A percentile compares a stretch with the other conserved stretches of the same genome.
Evolutionary conservation across 1,140 invertebrate genomes (phyloP).

Genomic region (Drosophila funebris): DNA sequence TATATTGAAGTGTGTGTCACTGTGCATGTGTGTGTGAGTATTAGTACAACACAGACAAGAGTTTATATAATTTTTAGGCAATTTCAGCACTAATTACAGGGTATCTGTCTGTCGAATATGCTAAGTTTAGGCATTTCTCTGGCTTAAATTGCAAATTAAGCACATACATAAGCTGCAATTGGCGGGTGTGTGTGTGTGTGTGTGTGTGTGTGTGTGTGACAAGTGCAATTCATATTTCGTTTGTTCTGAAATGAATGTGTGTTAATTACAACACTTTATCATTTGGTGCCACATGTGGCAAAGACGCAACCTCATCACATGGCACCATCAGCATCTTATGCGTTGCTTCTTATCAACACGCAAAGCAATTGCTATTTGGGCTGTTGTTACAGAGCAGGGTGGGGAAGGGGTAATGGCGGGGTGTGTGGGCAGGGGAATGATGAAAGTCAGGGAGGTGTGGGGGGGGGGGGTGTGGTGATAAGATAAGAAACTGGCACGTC

Average conservation of each 20-base stretch:
- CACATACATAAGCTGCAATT: neutral
- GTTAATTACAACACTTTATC: constrained; percentile 69
- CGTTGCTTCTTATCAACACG: constrained; percentile 16
- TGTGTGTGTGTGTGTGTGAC: constrained; percentile 16
- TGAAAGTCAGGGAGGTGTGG: neutral
- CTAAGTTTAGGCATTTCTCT: neutral
- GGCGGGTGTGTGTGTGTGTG: neutral
- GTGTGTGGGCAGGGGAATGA: neutral
- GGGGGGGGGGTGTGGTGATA: constrained; percentile 33
- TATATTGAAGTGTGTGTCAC: no score
- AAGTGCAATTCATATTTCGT: constrained; percentile 22
- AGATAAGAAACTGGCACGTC: constrained; percentile 59
- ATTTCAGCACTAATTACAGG: neutral
- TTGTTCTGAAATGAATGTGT: constrained; percentile 46
- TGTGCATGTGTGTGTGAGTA: no score
- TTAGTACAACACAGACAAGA: no score
- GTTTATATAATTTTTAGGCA: neutral
- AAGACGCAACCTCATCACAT: constrained; percentile 17
- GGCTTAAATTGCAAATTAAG: constrained; percentile 23
- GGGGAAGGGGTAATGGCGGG: neutral
- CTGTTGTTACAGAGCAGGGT: neutral
- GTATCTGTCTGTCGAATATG: neutral
- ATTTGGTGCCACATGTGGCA: constrained; percentile 18
- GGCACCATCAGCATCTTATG: constrained; percentile 34
- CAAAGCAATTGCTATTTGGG: constrained; percentile 1